Evolutionary conservation across 2,888 invertebrate genomes (phyloP).

Genomic region (Philonicus albiceps): DNA sequence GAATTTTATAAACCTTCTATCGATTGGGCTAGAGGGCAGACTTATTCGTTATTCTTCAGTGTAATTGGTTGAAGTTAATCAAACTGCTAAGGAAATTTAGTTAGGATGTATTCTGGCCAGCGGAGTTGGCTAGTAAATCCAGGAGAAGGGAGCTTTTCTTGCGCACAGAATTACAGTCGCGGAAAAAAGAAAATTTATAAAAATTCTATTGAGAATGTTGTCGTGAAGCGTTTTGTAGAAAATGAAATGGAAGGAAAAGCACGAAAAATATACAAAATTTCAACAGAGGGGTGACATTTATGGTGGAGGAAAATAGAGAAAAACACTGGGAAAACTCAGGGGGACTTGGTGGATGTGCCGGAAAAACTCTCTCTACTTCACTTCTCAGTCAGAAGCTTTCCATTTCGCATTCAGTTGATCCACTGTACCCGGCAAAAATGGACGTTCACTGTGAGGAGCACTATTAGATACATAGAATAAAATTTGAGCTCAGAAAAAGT

Average conservation of each 20-base stretch:
- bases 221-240: neutral
- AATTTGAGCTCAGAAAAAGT: neutral
- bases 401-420: slow-evolving; percentile 24
- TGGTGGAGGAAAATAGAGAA: neutral
- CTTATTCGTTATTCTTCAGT: neutral
- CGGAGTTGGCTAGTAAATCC: neutral
- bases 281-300: neutral
- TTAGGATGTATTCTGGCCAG: neutral
- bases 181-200: neutral
- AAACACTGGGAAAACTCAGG: neutral
- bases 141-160: neutral
- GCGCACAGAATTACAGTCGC: neutral
- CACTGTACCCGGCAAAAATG: slow-evolving; percentile 24
- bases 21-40: neutral
- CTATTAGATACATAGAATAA: neutral
- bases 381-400: neutral
- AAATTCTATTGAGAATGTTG: neutral
- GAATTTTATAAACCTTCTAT: neutral
- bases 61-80: neutral
- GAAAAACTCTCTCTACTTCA: slow-evolving; percentile 3
- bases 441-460: neutral
- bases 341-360: neutral
- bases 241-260: neutral
- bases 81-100: neutral
- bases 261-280: neutral